These are phyloP conservation scores for Pyrgus malvae DNA, from an alignment of 2,888 invertebrate genomes.

Conservation along the genomic window DNA sequence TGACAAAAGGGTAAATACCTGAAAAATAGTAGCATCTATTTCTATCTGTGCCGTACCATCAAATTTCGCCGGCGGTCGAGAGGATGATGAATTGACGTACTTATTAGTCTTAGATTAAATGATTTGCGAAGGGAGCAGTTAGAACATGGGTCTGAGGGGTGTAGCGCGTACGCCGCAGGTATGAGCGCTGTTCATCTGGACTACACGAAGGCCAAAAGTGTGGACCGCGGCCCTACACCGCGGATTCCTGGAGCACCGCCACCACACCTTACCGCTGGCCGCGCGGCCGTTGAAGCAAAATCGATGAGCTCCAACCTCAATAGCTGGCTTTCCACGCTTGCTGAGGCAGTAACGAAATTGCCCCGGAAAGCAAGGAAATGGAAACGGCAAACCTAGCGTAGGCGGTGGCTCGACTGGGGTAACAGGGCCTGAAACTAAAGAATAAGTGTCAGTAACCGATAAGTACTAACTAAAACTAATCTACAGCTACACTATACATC, in stretches of 20 bases:
- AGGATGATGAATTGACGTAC: slow-evolving; percentile 53
- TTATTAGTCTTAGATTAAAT: slow-evolving; percentile 22
- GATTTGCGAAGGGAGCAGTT: slow-evolving; percentile 32
- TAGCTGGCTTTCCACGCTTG: slow-evolving; percentile 75
- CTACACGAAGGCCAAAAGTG: slow-evolving; percentile 73
- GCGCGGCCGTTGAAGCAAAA: slow-evolving; percentile 77
- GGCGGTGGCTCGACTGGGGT: slow-evolving; percentile 55
- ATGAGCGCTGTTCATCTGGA: slow-evolving; percentile 77
- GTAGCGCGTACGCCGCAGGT: slow-evolving; percentile 76
- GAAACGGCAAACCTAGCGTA: slow-evolving; percentile 71
- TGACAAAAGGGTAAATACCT: slow-evolving; percentile 18
- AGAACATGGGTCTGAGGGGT: slow-evolving; percentile 74
- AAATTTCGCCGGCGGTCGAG: slow-evolving; percentile 56
- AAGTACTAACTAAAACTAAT: not conserved
- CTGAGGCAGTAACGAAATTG: slow-evolving; percentile 77
- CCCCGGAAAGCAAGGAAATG: slow-evolving; percentile 74
- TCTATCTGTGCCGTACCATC: slow-evolving; percentile 62
- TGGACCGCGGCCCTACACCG: slow-evolving; percentile 76
- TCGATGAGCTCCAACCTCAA: slow-evolving; percentile 74
- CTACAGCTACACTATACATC: not conserved
- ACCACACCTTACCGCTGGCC: slow-evolving; percentile 77
- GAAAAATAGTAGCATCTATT: slow-evolving; percentile 44
- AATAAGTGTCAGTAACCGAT: slow-evolving; percentile 45
- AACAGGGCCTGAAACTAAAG: slow-evolving; percentile 67
- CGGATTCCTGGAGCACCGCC: slow-evolving; percentile 75